phyloP scores from a whole-genome alignment of 2,113 vertebrate genomes.

The Psittacus erithacus region DNA sequence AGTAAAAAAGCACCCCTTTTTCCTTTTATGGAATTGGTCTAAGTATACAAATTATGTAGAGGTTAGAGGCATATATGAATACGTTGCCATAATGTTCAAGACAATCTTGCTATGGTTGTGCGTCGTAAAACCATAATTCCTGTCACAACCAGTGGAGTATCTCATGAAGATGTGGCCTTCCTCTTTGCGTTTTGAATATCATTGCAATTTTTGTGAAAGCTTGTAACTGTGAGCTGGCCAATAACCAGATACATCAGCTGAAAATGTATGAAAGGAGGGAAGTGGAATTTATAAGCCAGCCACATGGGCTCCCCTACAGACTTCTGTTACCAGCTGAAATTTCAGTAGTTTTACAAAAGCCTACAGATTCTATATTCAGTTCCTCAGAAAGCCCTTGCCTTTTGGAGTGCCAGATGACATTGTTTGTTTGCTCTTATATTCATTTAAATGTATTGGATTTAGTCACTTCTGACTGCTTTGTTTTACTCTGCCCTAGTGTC shows the following conservation, averaged over 20 bases:
- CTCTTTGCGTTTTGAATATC: not conserved
- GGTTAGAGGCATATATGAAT: not conserved
- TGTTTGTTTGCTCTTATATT: not conserved
- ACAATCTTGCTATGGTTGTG: not conserved
- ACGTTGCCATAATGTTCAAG: fast-evolving
- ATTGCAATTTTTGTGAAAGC: not conserved
- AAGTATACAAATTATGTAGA: not conserved
- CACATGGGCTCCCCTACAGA: not conserved
- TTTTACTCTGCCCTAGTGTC: not conserved
- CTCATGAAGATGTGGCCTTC: not conserved
- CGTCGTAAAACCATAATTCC: not conserved
- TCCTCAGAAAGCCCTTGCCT: not conserved
- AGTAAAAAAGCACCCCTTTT: not conserved
- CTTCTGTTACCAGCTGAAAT: not conserved
- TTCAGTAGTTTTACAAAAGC: not conserved
- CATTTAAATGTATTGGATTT: not conserved
- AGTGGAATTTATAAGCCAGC: not conserved
- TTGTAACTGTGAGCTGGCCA: not conserved
- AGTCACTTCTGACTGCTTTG: not conserved
- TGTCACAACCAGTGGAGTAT: fast-evolving
- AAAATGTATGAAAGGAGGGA: not conserved
- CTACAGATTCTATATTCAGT: not conserved
- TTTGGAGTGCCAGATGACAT: not conserved
- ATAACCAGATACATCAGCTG: not conserved
- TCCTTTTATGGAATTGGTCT: not conserved